Conservation (phyloP, 2,888 invertebrate genomes). For the Eristalis pertinax region DNA sequence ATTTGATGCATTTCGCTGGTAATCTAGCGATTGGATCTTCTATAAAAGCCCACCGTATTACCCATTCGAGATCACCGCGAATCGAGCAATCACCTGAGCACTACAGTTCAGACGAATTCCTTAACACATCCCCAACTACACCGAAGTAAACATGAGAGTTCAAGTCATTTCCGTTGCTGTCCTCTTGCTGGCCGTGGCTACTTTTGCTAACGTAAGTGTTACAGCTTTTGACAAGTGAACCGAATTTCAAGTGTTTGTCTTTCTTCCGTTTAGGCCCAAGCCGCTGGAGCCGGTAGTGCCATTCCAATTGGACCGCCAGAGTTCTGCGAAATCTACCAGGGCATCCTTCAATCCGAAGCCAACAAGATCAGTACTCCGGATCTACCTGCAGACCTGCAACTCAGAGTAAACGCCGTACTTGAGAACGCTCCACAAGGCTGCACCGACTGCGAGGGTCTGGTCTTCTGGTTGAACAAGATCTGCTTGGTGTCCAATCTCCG, state of each 20-base stretch:
- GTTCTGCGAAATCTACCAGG: constrained; percentile 44
- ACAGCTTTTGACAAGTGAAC: neutral
- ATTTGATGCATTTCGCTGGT: constrained; percentile 33
- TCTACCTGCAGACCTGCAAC: constrained; percentile 38
- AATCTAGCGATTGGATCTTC: constrained; percentile 13
- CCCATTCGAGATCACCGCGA: constrained; percentile 28
- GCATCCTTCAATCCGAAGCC: constrained; percentile 38
- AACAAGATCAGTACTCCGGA: constrained; percentile 47
- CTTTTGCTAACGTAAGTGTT: constrained; percentile 11
- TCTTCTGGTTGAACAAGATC: constrained; percentile 52
- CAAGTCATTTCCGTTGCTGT: constrained; percentile 11
- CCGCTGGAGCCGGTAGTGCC: neutral
- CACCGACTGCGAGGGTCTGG: constrained; percentile 31
- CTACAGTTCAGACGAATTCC: constrained; percentile 37
- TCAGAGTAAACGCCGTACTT: constrained; percentile 17
- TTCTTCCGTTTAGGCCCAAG: constrained; percentile 14
- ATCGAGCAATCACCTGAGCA: constrained; percentile 50
- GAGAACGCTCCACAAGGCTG: constrained; percentile 10
- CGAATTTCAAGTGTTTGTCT: neutral
- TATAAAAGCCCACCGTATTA: constrained; percentile 51
- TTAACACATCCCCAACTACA: neutral
- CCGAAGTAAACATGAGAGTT: constrained; percentile 29
- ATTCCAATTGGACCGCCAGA: constrained; percentile 35
- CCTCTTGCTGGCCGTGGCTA: constrained; percentile 9
- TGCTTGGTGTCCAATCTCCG: constrained; percentile 43